Conservation (phyloP, 2,888 invertebrate genomes). For the Eulithis prunata region DNA sequence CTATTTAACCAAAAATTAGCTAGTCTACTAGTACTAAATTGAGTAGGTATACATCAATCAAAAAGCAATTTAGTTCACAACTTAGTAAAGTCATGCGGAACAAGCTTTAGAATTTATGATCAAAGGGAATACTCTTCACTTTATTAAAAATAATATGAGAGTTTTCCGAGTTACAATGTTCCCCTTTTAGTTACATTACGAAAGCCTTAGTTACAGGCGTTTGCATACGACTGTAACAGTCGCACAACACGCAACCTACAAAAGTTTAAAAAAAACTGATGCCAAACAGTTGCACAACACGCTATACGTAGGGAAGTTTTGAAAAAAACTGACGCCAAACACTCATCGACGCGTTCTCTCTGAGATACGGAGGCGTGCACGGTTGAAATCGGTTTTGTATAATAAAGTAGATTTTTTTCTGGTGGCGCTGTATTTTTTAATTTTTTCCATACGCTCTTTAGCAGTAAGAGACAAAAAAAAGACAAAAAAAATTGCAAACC, state of each 20-base stretch:
- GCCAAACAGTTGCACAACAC: neutral
- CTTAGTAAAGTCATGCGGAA: constrained; percentile 1
- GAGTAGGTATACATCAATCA: neutral
- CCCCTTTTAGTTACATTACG: constrained; percentile 4
- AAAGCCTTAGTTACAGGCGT: neutral
- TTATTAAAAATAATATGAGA: constrained; percentile 12
- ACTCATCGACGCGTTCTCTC: no score
- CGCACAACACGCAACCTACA: neutral
- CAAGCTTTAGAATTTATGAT: constrained; percentile 15
- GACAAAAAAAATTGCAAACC: no score
- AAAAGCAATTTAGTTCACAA: constrained; percentile 13
- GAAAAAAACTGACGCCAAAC: neutral
- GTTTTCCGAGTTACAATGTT: constrained; percentile 12
- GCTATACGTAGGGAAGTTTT: neutral
- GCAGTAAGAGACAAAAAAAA: no score
- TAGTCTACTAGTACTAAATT: neutral
- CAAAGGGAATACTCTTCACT: constrained; percentile 13
- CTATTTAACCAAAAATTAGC: no score
- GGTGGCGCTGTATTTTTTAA: no score
- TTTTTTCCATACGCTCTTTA: no score
- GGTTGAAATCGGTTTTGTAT: no score
- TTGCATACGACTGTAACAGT: neutral
- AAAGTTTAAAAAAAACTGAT: neutral
- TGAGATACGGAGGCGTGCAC: no score
- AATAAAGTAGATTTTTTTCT: no score